Conservation (phyloP, 2,113 vertebrate genomes). For the Conger conger region DNA sequence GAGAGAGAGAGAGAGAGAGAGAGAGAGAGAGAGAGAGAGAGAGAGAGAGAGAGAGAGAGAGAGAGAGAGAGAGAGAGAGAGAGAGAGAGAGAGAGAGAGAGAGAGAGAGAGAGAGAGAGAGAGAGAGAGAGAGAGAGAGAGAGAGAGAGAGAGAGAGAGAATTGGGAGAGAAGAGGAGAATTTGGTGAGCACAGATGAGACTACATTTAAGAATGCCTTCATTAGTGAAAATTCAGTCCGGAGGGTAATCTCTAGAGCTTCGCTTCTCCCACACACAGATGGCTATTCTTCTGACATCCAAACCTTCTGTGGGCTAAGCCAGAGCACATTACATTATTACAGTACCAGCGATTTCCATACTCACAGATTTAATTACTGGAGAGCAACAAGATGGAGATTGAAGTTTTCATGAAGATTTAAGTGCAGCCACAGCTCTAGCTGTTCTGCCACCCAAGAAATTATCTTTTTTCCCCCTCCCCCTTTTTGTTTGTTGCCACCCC, state of each 20-base stretch:
- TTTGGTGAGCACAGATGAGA: not conserved
- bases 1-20: not conserved
- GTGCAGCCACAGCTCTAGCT: too few relatives aligned
- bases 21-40: not conserved
- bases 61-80: not conserved
- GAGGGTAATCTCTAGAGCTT: not conserved
- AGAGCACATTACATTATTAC: not conserved
- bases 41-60: not conserved
- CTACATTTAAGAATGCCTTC: not conserved
- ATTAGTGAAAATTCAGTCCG: not conserved
- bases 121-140: not conserved
- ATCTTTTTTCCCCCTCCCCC: too few relatives aligned
- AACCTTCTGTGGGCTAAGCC: not conserved
- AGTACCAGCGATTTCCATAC: not conserved
- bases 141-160: not conserved
- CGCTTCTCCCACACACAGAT: not conserved
- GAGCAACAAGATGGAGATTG: too few relatives aligned
- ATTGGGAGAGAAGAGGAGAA: not conserved
- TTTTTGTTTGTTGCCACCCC: too few relatives aligned
- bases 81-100: too few relatives aligned
- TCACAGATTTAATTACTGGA: not conserved
- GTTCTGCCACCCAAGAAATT: too few relatives aligned
- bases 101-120: not conserved
- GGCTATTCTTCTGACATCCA: not conserved
- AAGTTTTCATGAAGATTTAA: too few relatives aligned